phyloP scores from a whole-genome alignment of 2,888 invertebrate genomes.

The Cotesia congregata region DNA sequence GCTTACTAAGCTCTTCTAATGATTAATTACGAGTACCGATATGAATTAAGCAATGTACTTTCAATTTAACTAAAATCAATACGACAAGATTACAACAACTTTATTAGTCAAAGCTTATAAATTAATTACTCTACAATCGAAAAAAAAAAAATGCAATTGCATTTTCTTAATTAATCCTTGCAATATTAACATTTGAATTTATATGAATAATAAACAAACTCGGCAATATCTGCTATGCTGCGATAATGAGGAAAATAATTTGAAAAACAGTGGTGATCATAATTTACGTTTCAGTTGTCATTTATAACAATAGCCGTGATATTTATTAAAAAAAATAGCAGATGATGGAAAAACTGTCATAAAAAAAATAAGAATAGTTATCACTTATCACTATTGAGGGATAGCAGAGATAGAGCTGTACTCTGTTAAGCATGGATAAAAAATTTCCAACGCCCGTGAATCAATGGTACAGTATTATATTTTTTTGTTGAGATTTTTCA shows the following conservation, averaged over 20 bases:
- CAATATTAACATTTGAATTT: too few species aligned
- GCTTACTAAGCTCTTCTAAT: not conserved
- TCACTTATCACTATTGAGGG: not conserved
- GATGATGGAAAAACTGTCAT: too few species aligned
- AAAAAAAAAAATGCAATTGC: not conserved
- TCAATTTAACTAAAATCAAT: not conserved
- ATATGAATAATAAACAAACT: too few species aligned
- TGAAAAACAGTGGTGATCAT: too few species aligned
- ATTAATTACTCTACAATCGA: not conserved
- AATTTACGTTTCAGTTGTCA: too few species aligned
- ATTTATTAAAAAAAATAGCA: too few species aligned
- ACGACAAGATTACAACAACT: not conserved
- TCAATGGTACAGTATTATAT: conserved; percentile 11
- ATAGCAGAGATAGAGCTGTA: not conserved
- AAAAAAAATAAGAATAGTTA: not conserved
- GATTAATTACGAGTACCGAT: not conserved
- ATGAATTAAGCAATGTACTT: not conserved
- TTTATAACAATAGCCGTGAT: too few species aligned
- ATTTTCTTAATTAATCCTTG: too few species aligned
- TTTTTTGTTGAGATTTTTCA: conserved; percentile 11
- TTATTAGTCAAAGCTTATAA: not conserved
- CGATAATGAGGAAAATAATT: too few species aligned
- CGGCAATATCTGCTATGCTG: too few species aligned
- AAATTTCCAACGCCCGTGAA: conserved; percentile 3
- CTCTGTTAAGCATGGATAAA: not conserved